Evolutionary conservation across 2,113 vertebrate genomes (phyloP), one percentile per base, ranked within the genome.

Genomic region (Anhinga anhinga): DNA sequence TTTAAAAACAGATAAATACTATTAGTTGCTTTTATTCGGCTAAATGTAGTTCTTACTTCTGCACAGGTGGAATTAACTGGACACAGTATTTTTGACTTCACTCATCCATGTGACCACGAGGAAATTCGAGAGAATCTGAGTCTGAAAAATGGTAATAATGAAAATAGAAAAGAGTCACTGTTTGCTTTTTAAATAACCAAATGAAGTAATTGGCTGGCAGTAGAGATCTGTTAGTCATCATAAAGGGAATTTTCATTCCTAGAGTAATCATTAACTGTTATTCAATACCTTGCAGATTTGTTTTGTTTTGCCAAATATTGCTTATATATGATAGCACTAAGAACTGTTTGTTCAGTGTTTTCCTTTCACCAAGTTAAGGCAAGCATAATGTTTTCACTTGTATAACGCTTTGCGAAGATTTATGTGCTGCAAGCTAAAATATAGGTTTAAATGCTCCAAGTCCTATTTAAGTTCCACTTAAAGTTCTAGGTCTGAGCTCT

Each of bases 81-180:
- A 96, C 99, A 99, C 97, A 99, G 99, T 81, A 98, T 99, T 97
- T 99, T 99, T 95, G 99, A 99, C 95, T 99, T 99, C 78, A 99
- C 99, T 91, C 99, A 99, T 66, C 99, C 99, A 38, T 99, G 99
- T 95, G 99, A 99, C 96, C 99, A 99, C 4, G 99, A 99, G 93
- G 99, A 99, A 97, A 99, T 99, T 89, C 97, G 98, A 95, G 98
- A 98, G 92, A 99, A 99, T 96, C 98, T 99, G 80, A 99, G 98
- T 85, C 92, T 99, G 73, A 98, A 98, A 97, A 97, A 97, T 94
- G 99, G 99, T 98, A 98, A 96, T 84, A 66, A 95, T 20, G 32
- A 80, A 91, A 95, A 73, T 56, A 49, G 8, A 36, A 30, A 36
- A 78, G 44, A 72, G 47, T 71, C 17, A 6, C 40, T 65, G 13